Evolutionary conservation across 1,140 invertebrate genomes (phyloP), one percentile per base, ranked within the genome.

Genomic region (Drosophila elegans): DNA sequence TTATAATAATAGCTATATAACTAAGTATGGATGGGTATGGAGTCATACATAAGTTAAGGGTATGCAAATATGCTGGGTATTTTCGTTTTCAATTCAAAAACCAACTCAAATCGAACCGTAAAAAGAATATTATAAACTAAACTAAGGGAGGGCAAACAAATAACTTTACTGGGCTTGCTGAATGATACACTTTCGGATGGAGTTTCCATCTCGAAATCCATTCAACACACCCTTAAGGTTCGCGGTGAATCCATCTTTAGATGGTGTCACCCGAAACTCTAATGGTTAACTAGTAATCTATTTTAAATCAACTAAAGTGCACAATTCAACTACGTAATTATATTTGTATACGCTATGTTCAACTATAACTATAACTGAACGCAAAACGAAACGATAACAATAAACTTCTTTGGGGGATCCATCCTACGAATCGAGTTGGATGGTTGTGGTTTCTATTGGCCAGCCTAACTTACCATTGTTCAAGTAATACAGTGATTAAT

Each of bases 251-350:
- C 29, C 29, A 32, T 32, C 29, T 7, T 32, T 7, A 7, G 29
- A 32, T 32, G 6, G 29, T 7, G 7, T 2, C 29, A 32, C 6
- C 41, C n/a, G 9, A 16, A 21, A 11, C 25, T 32, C 21, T 76
- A 54, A 29, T 56, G 12, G 56, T 49, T 29, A 62, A 49, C 42
- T 62, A 76, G 49, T 39, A 56, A 69, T 49, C 68, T 72, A 72
- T 4, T 36, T 21, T 54, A 62, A 46, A 25, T 16, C 16, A 88
- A 82, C 75, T 79, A 78, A 80, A 74, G 67, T 82, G 79, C 83
- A 86, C 69, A 77, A 86, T 64, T 13, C 78, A 73, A 6, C 83
- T 86, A 86, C 83, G 36, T 68, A 63, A 61, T 16, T 76, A 39
- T 52, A 45, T 56, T 32, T 1, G 36, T 49, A 61, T 41, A 29